Evolutionary conservation across 64 coral and sea anemone species (phyloP), one percentile per base, ranked within the genome.

Genomic region (Pachyseris speciosa): DNA sequence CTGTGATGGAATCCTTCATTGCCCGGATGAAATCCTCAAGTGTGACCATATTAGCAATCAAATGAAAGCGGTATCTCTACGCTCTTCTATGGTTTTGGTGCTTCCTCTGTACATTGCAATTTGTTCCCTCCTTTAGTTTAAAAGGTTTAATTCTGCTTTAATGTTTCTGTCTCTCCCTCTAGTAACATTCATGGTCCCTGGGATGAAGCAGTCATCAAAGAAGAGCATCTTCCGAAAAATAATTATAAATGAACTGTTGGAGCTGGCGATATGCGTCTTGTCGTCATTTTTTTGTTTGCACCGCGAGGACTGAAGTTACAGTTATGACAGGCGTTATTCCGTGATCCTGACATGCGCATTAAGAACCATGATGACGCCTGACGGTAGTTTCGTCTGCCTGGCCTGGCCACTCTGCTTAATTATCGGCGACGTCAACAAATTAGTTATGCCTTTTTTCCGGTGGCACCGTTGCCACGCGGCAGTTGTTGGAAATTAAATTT

Each of bases 101-200:
- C 71, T 49, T 15, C 15, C 45, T 49, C 7, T 55, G 32, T 27
- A 33, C 47, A 10, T 52, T 37, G 12, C 24, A 6, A 17, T 74
- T 74, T 7, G 7, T 48, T 34, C 2, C 4, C 12, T 9, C 12
- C 43, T 22, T 72, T 1, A 22, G 0, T 27, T 17, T 60, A 22
- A 15, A 45, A 12, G n/a, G 7, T 3, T 74, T 55, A 32, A 40
- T 44, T 85, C 38, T 22, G 15, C 47, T 6, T 43, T 2, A 20
- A 47, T 68, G 15, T 20, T 48, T 64, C 63, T 39, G 31, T 42
- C 61, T 91, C 36, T 45, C 84, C 58, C 25, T 72, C 29, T 60
- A 97, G 95, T 69, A 93, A 97, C 49, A 97, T 97, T 55, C 90
- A 97, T 51, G 95, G 95, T 9, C 95, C 95, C 1, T 97, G 95